These are phyloP conservation scores for Hydrozoanthus tunicans DNA, from an alignment of 64 coral and sea anemone genomes.

Conservation along the genomic window DNA sequence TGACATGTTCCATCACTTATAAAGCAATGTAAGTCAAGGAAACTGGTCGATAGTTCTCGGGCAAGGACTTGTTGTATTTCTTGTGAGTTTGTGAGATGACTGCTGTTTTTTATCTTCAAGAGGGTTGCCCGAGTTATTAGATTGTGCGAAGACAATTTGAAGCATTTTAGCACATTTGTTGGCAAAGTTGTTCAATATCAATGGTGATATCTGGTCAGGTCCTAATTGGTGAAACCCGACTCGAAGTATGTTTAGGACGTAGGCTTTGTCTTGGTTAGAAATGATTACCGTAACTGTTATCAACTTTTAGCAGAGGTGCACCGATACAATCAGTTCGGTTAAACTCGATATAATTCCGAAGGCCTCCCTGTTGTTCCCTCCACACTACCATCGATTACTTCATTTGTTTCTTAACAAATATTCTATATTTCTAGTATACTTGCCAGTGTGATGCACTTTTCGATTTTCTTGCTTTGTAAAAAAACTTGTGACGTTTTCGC, in stretches of 20 bases:
- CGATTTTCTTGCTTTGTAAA: conserved; percentile 36
- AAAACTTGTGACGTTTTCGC: conserved; percentile 34
- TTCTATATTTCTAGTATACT: conserved; percentile 35
- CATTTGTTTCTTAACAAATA: conserved; percentile 43
- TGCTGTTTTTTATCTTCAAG: conserved; percentile 32
- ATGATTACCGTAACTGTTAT: background rate
- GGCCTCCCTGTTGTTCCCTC: conserved; percentile 29
- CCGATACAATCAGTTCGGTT: conserved; percentile 25
- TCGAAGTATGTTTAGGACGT: background rate
- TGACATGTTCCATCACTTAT: conserved; percentile 55
- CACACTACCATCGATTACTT: conserved; percentile 40
- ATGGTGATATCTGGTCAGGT: background rate
- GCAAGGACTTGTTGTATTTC: conserved; percentile 30
- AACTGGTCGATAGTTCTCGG: conserved; percentile 39
- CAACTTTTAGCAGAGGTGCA: background rate
- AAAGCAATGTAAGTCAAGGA: conserved; percentile 19
- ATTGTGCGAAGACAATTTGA: background rate
- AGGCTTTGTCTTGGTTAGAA: background rate
- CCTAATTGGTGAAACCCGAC: background rate
- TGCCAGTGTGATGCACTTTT: conserved; percentile 34
- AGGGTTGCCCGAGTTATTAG: conserved; percentile 37
- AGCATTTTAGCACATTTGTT: too few species aligned
- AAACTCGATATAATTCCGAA: conserved; percentile 43
- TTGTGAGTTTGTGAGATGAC: conserved; percentile 15
- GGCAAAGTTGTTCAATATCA: too few species aligned